Base-by-base conservation (phyloP, 1,140 invertebrate species). In the Atta texana region DNA sequence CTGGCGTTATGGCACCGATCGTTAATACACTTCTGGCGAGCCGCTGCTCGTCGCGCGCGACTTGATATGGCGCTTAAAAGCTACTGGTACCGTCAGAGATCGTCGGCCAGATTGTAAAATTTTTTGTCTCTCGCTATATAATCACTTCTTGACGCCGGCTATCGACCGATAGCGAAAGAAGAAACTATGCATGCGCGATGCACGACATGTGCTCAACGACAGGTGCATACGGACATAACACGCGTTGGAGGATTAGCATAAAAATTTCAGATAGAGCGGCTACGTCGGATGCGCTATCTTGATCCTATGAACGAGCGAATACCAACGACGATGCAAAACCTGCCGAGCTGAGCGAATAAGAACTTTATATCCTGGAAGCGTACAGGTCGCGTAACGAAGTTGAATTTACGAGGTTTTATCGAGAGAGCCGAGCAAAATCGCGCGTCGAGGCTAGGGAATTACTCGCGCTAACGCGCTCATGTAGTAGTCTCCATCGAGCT, bases 21-120 rank as follows among this genome's bases (percentile, higher is more conserved):
- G 82, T 91, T 90, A 90, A 90, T 91, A 90, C 72, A 78, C 71
- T 75, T 55, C 81, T 80, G 63, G 71, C 75, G 80, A 63, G 44
- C 57, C 44, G 53, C 88, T 87, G 34, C 44, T 7, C 61, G 18
- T 53, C 76, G 57, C 75, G 57, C 49, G 78, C 85, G 78, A 85
- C 69, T 68, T 53, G 76, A 53, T 34, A 18, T 39, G 75, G 51
- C 34, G 64, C 75, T 85, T 89, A 85, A 88, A 80, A 80, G 64
- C 66, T 87, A 63, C 75, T 51, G 44, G 66, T 31, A 81, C 3
- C 49, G 28, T 57, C 69, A 39, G 21, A 87, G 75, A 87, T 89
- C 59, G 69, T 87, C 76, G 21, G 28, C 18, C 24, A 74, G 76
- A 90, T 89, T 89, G 85, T 39, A 12, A 16, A 59, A 76, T 64